Base-by-base conservation (phyloP, 2,113 vertebrate genomes). In the Pelvicachromis taeniatus region DNA sequence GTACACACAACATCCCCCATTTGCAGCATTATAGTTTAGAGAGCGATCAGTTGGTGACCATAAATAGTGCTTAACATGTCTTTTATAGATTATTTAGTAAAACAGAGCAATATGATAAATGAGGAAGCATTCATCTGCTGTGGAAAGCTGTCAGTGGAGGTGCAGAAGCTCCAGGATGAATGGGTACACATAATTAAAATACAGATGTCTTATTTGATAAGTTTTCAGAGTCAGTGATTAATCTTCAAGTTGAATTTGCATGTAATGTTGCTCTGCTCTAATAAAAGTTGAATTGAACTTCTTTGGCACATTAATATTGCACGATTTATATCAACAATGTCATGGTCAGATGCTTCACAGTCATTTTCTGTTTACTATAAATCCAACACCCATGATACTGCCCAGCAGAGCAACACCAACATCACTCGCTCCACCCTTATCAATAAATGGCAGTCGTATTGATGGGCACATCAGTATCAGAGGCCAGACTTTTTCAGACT, bases 401-500 rank as follows among this genome's bases (percentile, higher is more conserved):
- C 13, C 21, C 14, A 26, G 9, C n/a, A 68, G 63, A 48, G 9
- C 23, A 73, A 73, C 26, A 48, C 23, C 42, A 11, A 73, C 42
- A 10, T 73, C 35, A 52, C 84, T 90, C 31, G 2, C 9, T 73
- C 23, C 68, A 58, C 31, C 77, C 82, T 88, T 80, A 89, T 92
- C 89, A 84, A 84, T 87, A 87, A 26, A 63, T 48, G 13, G 35
- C 73, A 58, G 38, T 58, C n/a, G 53, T 82, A 87, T 88, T 87
- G 89, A 93, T 93, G 85, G 85, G 58, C 58, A 35, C 83, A 78
- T 84, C 52, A 80, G n/a, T 70, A 86, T 85, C 85, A 82, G 77
- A 83, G 80, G 82, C 68, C 35, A 87, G 48, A 82, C 73, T 85
- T 73, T n/a, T 48, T 54, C 56, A 59, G 52, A 53, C 38, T 54